phyloP scores from a whole-genome alignment of 2,888 invertebrate genomes.

The Plebejus argus region DNA sequence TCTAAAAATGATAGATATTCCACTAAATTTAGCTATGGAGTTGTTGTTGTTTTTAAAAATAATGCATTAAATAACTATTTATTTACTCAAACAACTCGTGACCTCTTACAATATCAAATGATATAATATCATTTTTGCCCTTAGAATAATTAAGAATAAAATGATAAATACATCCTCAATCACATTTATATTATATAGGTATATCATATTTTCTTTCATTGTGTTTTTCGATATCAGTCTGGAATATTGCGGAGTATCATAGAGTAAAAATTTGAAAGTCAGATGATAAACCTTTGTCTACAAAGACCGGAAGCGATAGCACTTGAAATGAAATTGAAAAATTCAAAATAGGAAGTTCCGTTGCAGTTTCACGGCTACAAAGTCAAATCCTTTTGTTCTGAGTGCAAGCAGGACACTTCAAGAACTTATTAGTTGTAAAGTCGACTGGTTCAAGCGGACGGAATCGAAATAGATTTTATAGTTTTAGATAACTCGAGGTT shows the following conservation, averaged over 20 bases:
- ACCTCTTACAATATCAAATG: too few relatives aligned
- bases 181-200: not conserved
- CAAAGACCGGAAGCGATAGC: not conserved
- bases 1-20: too few relatives aligned
- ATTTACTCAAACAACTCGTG: too few relatives aligned
- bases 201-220: not conserved
- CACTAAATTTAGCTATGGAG: too few relatives aligned
- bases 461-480: too few relatives aligned
- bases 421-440: not conserved
- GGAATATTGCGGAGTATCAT: slow-evolving; percentile 4
- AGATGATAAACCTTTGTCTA: slow-evolving; percentile 8
- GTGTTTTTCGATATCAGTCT: not conserved
- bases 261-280: slow-evolving; percentile 13
- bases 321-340: slow-evolving; percentile 6
- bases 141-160: too few relatives aligned
- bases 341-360: not conserved
- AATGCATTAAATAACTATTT: too few relatives aligned
- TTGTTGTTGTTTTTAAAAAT: too few relatives aligned
- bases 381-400: not conserved
- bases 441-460: too few relatives aligned
- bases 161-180: not conserved
- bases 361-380: not conserved
- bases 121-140: too few relatives aligned
- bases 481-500: too few relatives aligned
- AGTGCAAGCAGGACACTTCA: not conserved